A percentile compares a stretch with the other conserved stretches of the same genome.
Conservation (phyloP, 2,113 vertebrate genomes). For the Paraplagusia blochii region DNA sequence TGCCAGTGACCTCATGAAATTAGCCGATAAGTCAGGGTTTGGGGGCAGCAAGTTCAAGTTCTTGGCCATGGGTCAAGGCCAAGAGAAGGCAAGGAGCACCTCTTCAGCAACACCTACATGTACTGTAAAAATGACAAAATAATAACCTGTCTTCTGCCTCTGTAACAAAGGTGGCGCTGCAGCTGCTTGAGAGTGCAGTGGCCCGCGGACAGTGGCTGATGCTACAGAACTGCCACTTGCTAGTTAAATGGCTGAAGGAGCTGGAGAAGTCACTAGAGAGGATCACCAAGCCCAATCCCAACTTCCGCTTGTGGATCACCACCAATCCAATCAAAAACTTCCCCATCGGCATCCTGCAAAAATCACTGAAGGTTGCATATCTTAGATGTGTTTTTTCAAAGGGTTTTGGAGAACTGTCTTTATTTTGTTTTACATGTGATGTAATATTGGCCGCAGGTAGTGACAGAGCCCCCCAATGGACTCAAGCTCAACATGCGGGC, state of each 20-base stretch:
- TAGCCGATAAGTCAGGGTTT: slow-evolving; percentile 85
- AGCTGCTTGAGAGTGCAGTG: slow-evolving; percentile 81
- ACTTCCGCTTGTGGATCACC: slow-evolving; percentile 95
- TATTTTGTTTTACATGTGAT: background rate
- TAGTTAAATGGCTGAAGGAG: slow-evolving; percentile 88
- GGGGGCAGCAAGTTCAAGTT: slow-evolving; percentile 85
- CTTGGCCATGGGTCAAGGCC: slow-evolving; percentile 97
- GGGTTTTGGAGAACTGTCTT: background rate
- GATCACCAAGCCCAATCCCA: slow-evolving; percentile 82
- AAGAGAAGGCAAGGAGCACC: slow-evolving; percentile 82
- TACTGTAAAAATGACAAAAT: background rate
- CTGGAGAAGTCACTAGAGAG: slow-evolving; percentile 90
- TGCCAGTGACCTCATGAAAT: slow-evolving; percentile 87
- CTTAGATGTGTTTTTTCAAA: no score
- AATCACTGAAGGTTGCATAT: slow-evolving; percentile 85
- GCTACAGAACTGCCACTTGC: slow-evolving; percentile 94
- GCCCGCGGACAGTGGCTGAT: slow-evolving; percentile 89
- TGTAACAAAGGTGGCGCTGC: slow-evolving; percentile 83
- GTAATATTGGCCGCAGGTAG: slow-evolving; percentile 77
- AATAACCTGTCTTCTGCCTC: slow-evolving; percentile 3
- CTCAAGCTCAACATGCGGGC: slow-evolving; percentile 94
- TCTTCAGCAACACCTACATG: background rate
- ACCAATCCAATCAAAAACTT: slow-evolving; percentile 90
- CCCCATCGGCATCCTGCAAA: slow-evolving; percentile 92
- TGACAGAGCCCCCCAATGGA: slow-evolving; percentile 92